Evolutionary conservation across 2,888 invertebrate species (phyloP).

Genomic region (Alviniconcha strummeri): DNA sequence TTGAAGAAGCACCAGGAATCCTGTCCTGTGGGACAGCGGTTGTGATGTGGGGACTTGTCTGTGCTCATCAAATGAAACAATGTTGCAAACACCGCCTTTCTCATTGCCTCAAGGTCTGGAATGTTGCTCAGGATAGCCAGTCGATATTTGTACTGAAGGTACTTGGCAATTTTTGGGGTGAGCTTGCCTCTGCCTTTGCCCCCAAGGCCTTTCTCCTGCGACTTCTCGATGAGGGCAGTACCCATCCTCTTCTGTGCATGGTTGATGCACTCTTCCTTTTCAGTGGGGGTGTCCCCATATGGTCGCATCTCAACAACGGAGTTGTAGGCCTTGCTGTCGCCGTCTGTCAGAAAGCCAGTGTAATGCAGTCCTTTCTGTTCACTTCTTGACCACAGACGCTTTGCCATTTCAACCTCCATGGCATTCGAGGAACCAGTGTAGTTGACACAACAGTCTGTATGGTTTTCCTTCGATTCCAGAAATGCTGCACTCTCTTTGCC

Average conservation of each 20-base stretch:
- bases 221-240: background rate
- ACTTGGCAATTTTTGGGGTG: background rate
- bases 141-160: background rate
- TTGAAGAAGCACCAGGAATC: background rate
- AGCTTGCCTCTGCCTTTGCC: background rate
- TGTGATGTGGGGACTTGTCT: background rate
- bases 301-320: background rate
- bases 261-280: conserved; percentile 5
- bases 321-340: background rate
- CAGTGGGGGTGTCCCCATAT: background rate
- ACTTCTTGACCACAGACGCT: background rate
- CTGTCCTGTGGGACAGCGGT: background rate
- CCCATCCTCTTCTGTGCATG: background rate
- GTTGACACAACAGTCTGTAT: no score
- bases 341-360: background rate
- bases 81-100: background rate
- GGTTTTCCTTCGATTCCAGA: no score
- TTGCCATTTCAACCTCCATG: background rate
- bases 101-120: background rate
- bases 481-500: no score
- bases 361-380: background rate
- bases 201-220: no score
- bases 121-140: background rate
- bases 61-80: background rate
- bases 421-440: background rate